Conservation (phyloP, 2,113 vertebrate species). For the Brachyistius frenatus region DNA sequence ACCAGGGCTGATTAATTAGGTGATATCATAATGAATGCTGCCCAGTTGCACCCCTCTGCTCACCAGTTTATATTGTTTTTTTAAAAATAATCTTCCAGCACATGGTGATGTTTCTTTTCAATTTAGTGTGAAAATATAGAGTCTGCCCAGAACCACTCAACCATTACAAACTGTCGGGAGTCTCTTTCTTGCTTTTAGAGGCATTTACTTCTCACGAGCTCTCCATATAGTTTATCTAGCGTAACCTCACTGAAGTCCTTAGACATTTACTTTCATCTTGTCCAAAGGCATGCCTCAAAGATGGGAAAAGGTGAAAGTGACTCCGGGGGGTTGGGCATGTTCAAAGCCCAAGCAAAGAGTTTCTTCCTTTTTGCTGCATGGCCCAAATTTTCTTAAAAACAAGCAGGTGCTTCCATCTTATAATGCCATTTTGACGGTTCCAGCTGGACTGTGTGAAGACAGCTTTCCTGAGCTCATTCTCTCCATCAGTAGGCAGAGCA, state of each 20-base stretch:
- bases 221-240: conserved; percentile 40
- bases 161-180: conserved; percentile 18
- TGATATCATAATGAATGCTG: neutral
- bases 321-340: conserved; percentile 28
- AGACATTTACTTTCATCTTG: conserved; percentile 73
- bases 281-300: conserved; percentile 57
- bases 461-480: conserved; percentile 32
- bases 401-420: conserved; percentile 50
- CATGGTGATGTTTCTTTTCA: conserved; percentile 11
- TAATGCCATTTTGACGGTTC: conserved; percentile 46
- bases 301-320: conserved; percentile 62
- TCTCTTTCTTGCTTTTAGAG: conserved; percentile 58
- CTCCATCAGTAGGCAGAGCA: conserved; percentile 42
- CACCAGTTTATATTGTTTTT: conserved; percentile 9
- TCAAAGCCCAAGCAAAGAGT: conserved; percentile 64
- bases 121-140: conserved; percentile 23
- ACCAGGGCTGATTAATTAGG: neutral
- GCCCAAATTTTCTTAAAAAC: conserved; percentile 57
- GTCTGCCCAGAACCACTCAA: conserved; percentile 22
- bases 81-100: neutral
- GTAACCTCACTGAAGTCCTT: conserved; percentile 53
- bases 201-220: conserved; percentile 53
- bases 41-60: neutral
- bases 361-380: conserved; percentile 28
- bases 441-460: conserved; percentile 28